These are phyloP conservation scores for Maylandia zebra DNA, from an alignment of 2,113 vertebrate genomes.

Conservation along the genomic window DNA sequence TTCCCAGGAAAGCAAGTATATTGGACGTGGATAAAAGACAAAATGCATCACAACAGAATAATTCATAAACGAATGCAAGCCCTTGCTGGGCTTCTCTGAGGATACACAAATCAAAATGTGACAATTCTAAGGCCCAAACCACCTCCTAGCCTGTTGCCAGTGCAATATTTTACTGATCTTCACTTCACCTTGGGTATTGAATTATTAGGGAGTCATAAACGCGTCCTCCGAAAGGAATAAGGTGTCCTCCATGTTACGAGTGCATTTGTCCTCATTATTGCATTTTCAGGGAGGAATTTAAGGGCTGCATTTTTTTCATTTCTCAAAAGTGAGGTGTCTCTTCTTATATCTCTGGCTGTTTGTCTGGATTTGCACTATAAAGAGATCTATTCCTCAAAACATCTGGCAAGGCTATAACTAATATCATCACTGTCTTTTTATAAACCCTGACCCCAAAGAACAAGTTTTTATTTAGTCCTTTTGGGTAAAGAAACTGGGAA, in stretches of 20 bases:
- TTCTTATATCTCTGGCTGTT: background rate
- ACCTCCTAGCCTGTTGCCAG: background rate
- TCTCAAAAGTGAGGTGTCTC: background rate
- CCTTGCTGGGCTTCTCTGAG: background rate
- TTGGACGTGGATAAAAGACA: conserved; percentile 34
- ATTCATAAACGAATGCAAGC: conserved; percentile 28
- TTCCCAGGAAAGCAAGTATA: conserved; percentile 15
- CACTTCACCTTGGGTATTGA: conserved; percentile 21
- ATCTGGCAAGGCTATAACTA: background rate
- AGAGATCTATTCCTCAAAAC: background rate
- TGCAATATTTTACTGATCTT: conserved; percentile 7
- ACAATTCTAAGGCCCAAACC: conserved; percentile 15
- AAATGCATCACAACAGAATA: conserved; percentile 34
- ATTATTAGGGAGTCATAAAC: conserved; percentile 18
- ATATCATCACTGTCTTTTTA: background rate
- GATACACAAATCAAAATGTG: conserved; percentile 47
- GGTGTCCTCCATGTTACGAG: background rate
- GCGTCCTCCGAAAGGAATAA: background rate
- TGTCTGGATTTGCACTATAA: background rate
- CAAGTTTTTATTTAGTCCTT: background rate
- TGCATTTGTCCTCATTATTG: conserved; percentile 10
- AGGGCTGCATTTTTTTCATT: background rate
- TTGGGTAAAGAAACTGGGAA: background rate
- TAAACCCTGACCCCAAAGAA: background rate
- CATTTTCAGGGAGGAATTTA: background rate